Base-by-base conservation (phyloP, 1,140 invertebrate species). In the Gryon sp. region DNA sequence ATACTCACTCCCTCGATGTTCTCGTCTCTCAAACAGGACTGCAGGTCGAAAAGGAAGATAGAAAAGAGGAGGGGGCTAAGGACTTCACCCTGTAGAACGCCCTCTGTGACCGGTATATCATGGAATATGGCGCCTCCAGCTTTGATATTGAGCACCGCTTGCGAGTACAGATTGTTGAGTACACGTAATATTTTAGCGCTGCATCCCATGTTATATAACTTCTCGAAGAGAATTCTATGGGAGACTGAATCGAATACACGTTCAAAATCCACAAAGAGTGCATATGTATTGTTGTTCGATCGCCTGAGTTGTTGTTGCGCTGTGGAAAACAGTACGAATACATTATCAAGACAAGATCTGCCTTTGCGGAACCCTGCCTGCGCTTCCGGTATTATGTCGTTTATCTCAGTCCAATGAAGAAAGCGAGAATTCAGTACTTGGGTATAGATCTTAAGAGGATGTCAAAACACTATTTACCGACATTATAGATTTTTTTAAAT, bases 71-170 rank as follows among this genome's bases (percentile, higher is more conserved):
- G 18, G 2, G 40, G 40, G 2, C 40, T 41, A 4, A 41, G 40
- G 7, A 41, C 40, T 15, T 36, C 34, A 4, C 34, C 34, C 12
- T 36, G 34, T 36, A 36, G n/a, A n/a, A 36, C 34, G 12, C 34
- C 11, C 16, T 36, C 12, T 2, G n/a, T 36, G 2, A n/a, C n/a
- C n/a, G n/a, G n/a, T n/a, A n/a, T n/a, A n/a, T n/a, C n/a, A n/a
- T n/a, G n/a, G n/a, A n/a, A n/a, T n/a, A n/a, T n/a, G n/a, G n/a
- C n/a, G n/a, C n/a, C n/a, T n/a, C n/a, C n/a, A n/a, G n/a, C n/a
- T n/a, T n/a, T n/a, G n/a, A n/a, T n/a, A n/a, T n/a, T n/a, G n/a
- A n/a, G n/a, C n/a, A n/a, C n/a, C n/a, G n/a, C n/a, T n/a, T n/a
- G n/a, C n/a, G n/a, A n/a, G n/a, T n/a, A n/a, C n/a, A n/a, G n/a